A percentile compares a stretch with the other conserved stretches of the same genome.
These are phyloP conservation scores for Nomada ruficornis DNA, from an alignment of 2,888 invertebrate species.

Conservation along the genomic window DNA sequence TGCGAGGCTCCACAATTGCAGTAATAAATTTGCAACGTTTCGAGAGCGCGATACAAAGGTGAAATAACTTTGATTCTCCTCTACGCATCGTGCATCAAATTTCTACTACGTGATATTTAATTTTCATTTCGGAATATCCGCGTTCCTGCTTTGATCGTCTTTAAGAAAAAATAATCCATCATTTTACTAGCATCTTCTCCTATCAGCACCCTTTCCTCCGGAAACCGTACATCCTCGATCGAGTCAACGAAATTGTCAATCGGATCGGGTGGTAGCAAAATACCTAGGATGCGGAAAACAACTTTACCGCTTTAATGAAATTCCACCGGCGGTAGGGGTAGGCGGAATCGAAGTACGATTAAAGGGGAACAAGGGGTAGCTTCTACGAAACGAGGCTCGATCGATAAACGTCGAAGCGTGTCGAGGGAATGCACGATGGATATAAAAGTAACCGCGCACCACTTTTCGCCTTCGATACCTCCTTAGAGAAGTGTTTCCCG, in stretches of 20 bases:
- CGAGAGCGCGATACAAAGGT: conserved; percentile 1
- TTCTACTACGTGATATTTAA: background rate
- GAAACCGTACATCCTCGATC: conserved; percentile 13
- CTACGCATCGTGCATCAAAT: background rate
- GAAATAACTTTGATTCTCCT: background rate
- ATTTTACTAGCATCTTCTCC: background rate
- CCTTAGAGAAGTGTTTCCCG: conserved; percentile 9
- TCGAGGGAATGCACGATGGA: conserved; percentile 16
- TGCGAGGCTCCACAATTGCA: conserved; percentile 40
- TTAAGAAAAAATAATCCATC: conserved; percentile 14
- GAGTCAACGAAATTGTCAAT: conserved; percentile 3
- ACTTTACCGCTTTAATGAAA: conserved; percentile 5
- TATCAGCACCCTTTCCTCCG: background rate
- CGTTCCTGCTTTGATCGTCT: no score
- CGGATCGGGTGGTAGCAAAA: background rate
- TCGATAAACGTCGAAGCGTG: conserved; percentile 11
- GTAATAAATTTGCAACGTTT: conserved; percentile 30
- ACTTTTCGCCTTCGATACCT: conserved; percentile 30
- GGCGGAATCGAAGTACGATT: background rate
- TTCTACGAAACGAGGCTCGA: background rate
- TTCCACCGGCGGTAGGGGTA: background rate
- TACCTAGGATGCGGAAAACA: background rate
- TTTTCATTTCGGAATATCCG: conserved; percentile 1
- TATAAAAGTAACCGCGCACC: conserved; percentile 23
- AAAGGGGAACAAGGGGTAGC: background rate